Evolutionary conservation across 1,140 invertebrate species (phyloP), one percentile per base, ranked within the genome.

Genomic region (Rhizoglyphus robini): DNA sequence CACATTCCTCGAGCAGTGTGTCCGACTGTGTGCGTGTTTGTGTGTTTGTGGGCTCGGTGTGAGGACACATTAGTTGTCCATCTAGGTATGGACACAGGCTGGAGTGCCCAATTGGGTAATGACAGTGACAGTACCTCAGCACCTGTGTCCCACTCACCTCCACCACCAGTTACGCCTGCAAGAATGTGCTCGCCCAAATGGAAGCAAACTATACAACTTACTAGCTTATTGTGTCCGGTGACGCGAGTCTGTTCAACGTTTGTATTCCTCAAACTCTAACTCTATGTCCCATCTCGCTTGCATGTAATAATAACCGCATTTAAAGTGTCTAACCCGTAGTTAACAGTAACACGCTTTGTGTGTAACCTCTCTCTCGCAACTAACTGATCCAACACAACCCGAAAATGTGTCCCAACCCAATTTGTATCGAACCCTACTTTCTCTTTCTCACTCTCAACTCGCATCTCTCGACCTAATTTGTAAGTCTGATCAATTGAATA

Each of bases 191-290:
- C 51, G 51, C 51, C 51, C 29, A 60, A 60, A n/a, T 29, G 27
- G 30, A 60, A 1, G 2, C 58, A 60, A 60, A 60, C 58, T 60
- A 29, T 60, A 60, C 58, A 60, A 60, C 58, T 60, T 60, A 60
- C 58, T 60, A 60, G 58, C 58, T 60, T 60, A 60, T 32, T 60
- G 30, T 60, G 58, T 30, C n/a, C 3, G 58, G 29, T 59, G 25
- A 60, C 2, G 15, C 23, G n/a, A 51, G 13, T 51, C 23, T 51
- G 15, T 20, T 13, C 36, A n/a, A 1, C 29, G 2, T 3, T 13
- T 3, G 8, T 60, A 32, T 38, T 34, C 15, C 29, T 32, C 27
- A 13, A 29, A 3, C 3, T 4, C 27, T 49, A 5, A 11, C 23
- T 20, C 57, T 32, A 29, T 59, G 5, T 59, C 29, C 58, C 13